Conservation (phyloP, 2,888 invertebrate species). For the Aethes cnicana region DNA sequence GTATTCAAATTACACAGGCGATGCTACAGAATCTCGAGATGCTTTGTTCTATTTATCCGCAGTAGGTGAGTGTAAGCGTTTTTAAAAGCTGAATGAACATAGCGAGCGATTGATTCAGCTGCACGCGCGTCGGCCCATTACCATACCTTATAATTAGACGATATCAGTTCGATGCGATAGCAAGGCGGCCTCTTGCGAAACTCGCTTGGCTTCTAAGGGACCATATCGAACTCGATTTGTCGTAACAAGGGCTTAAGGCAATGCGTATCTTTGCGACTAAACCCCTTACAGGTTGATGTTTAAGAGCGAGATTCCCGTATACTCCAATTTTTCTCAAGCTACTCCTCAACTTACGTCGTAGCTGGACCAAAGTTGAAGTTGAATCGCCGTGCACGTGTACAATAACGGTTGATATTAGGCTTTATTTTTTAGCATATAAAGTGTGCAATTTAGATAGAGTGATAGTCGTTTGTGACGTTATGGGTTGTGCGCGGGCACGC, state of each 20-base stretch:
- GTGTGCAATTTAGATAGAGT: constrained; percentile 32
- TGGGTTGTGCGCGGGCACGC: constrained; percentile 43
- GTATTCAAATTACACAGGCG: constrained; percentile 9
- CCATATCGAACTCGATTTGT: constrained; percentile 52
- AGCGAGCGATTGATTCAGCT: constrained; percentile 48
- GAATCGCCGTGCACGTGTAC: constrained; percentile 40
- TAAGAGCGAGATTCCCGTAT: constrained; percentile 38
- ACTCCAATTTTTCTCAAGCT: constrained; percentile 45
- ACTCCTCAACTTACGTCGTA: constrained; percentile 36
- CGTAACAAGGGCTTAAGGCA: constrained; percentile 36
- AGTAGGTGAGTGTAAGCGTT: constrained; percentile 17
- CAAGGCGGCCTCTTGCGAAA: constrained; percentile 75
- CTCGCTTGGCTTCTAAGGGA: constrained; percentile 69
- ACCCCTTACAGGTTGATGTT: constrained; percentile 22
- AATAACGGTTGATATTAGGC: constrained; percentile 36
- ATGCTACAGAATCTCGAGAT: background rate
- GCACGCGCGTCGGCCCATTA: constrained; percentile 51
- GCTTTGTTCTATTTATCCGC: constrained; percentile 7
- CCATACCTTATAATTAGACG: constrained; percentile 78
- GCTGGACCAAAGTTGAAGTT: constrained; percentile 44
- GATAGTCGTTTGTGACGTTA: constrained; percentile 36
- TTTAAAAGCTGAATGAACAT: constrained; percentile 42
- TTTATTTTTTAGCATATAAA: constrained; percentile 31
- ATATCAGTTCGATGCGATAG: constrained; percentile 78
- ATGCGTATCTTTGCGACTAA: constrained; percentile 29